A percentile compares a stretch with the other conserved stretches of the same genome.
These are phyloP conservation scores for Caenorhabditis auriculariae DNA, from an alignment of 2,888 invertebrate genomes.

Conservation along the genomic window DNA sequence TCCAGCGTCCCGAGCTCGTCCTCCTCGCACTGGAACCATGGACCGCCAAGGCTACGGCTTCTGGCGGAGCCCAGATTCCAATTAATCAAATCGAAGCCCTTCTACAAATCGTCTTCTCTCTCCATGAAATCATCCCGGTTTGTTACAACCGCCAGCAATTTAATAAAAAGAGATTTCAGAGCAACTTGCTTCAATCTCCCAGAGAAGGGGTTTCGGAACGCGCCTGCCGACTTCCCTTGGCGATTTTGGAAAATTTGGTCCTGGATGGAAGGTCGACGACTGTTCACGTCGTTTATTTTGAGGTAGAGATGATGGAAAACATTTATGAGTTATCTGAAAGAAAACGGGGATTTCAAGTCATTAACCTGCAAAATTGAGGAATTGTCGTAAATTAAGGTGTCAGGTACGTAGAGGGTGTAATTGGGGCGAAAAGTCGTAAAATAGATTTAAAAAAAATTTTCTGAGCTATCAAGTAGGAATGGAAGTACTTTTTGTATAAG, in stretches of 20 bases:
- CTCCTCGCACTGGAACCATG: slow-evolving; percentile 33
- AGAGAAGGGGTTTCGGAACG: slow-evolving; percentile 33
- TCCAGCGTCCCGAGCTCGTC: slow-evolving; percentile 33
- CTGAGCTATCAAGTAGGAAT: no score
- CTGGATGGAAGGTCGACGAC: slow-evolving; percentile 35
- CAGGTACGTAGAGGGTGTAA: no score
- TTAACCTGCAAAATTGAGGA: no score
- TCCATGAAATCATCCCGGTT: slow-evolving; percentile 44
- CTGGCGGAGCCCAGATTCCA: slow-evolving; percentile 13
- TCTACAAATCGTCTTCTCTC: slow-evolving; percentile 36
- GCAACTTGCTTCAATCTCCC: slow-evolving; percentile 29
- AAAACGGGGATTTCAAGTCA: no score
- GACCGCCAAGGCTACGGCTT: slow-evolving; percentile 18
- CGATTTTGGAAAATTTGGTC: slow-evolving; percentile 18
- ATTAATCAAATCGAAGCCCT: slow-evolving; percentile 32
- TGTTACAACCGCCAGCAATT: background rate
- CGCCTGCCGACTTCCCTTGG: slow-evolving; percentile 31
- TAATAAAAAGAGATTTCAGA: slow-evolving; percentile 15
- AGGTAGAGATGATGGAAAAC: no score
- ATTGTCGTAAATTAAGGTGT: no score
- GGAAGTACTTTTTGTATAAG: no score
- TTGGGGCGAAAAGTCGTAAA: no score
- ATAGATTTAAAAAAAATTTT: no score
- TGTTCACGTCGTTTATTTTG: slow-evolving; percentile 34
- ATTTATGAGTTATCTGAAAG: no score